Evolutionary conservation across 1,140 invertebrate genomes (phyloP).

Genomic region (Apolygus lucorum): DNA sequence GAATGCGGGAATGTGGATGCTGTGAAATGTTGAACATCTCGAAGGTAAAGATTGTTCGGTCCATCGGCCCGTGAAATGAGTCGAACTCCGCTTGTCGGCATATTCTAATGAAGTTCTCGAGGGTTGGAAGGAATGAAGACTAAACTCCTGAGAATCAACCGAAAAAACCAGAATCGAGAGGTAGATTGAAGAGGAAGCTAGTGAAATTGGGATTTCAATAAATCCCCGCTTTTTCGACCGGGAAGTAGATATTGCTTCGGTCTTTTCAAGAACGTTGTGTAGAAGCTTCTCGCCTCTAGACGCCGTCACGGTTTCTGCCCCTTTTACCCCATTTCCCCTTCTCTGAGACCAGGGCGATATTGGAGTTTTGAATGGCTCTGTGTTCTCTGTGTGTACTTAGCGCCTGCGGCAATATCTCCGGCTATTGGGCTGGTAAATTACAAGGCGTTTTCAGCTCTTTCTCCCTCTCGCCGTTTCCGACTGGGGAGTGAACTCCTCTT

Average conservation of each 20-base stretch:
- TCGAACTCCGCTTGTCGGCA: not conserved
- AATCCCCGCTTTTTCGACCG: conserved; percentile 2
- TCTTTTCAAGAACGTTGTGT: not conserved
- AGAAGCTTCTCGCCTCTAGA: not conserved
- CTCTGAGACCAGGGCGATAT: not conserved
- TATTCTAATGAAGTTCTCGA: conserved; percentile 10
- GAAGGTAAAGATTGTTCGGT: not conserved
- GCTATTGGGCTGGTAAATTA: conserved; percentile 19
- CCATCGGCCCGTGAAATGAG: conserved; percentile 14
- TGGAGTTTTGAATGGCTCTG: conserved; percentile 17
- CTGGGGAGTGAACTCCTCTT: no score
- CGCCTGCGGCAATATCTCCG: conserved; percentile 17
- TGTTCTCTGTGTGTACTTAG: conserved; percentile 18
- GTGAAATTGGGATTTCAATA: conserved; percentile 18
- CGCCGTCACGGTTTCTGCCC: not conserved
- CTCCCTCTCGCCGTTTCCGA: not conserved
- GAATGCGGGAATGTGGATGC: not conserved
- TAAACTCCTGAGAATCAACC: not conserved
- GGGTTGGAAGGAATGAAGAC: not conserved
- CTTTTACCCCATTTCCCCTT: not conserved
- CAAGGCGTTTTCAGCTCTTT: not conserved
- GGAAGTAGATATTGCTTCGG: conserved; percentile 3
- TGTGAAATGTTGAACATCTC: not conserved
- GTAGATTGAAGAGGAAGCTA: not conserved
- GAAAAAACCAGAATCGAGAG: not conserved